Percentiles rank a stretch among this genome's conserved stretches.
phyloP scores from a whole-genome alignment of 2,888 invertebrate genomes.

The Pollenia amentaria region DNA sequence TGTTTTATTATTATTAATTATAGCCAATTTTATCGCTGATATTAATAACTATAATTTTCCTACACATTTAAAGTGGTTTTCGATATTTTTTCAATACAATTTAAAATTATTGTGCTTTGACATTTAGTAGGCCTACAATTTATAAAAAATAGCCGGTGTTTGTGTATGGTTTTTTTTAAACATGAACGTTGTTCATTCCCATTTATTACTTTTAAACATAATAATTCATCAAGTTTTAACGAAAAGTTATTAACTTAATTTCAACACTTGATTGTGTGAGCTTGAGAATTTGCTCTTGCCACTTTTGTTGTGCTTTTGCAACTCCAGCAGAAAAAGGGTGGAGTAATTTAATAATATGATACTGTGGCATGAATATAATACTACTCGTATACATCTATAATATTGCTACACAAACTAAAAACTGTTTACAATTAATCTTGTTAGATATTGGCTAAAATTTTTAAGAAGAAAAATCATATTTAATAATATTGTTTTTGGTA shows the following conservation, averaged over 20 bases:
- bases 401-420: slow-evolving; percentile 39
- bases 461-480: slow-evolving; percentile 1
- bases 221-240: slow-evolving; percentile 52
- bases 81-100: not conserved
- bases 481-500: not conserved
- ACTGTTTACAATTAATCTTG: slow-evolving; percentile 64
- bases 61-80: slow-evolving; percentile 29
- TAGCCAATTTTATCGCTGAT: not conserved
- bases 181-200: not conserved
- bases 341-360: slow-evolving; percentile 63
- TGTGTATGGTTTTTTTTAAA: slow-evolving; percentile 1
- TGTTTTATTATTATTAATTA: slow-evolving; percentile 11
- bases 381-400: slow-evolving; percentile 27
- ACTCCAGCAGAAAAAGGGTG: slow-evolving; percentile 55
- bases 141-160: slow-evolving; percentile 15
- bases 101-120: slow-evolving; percentile 31
- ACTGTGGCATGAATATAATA: slow-evolving; percentile 32
- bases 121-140: slow-evolving; percentile 52
- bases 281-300: not conserved
- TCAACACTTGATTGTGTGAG: slow-evolving; percentile 55
- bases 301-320: not conserved
- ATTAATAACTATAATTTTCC: slow-evolving; percentile 45
- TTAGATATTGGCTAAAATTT: slow-evolving; percentile 29
- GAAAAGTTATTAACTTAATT: slow-evolving; percentile 64
- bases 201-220: slow-evolving; percentile 44